phyloP scores from a whole-genome alignment of 2,888 invertebrate species.

The Cheilosia scutellata region DNA sequence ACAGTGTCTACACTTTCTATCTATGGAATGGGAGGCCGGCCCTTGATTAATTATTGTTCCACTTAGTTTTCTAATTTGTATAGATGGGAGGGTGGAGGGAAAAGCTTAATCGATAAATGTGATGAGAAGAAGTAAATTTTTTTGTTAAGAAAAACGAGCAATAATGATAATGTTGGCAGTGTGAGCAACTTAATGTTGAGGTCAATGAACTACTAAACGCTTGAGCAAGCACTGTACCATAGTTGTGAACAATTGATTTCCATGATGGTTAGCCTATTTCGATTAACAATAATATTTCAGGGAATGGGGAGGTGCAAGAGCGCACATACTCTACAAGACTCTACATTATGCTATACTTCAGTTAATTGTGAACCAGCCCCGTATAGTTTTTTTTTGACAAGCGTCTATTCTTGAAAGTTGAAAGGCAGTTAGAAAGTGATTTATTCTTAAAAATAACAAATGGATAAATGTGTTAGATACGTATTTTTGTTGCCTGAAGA shows the following conservation, averaged over 20 bases:
- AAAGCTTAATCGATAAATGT: constrained; percentile 6
- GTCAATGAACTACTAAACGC: constrained; percentile 50
- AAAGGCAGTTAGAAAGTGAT: too few species aligned
- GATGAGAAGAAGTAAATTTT: background rate
- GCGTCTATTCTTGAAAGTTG: too few species aligned
- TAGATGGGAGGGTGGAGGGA: background rate
- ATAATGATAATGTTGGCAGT: background rate
- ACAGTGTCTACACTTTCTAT: constrained; percentile 5
- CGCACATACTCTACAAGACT: too few species aligned
- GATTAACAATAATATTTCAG: background rate
- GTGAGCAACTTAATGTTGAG: constrained; percentile 4
- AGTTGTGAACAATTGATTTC: background rate
- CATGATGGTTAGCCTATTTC: background rate
- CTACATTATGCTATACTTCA: too few species aligned
- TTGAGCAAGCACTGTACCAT: constrained; percentile 32
- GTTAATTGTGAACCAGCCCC: too few species aligned
- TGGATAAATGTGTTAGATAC: too few species aligned
- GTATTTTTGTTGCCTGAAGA: too few species aligned
- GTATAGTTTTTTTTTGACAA: too few species aligned
- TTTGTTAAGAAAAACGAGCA: too few species aligned
- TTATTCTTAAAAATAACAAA: too few species aligned
- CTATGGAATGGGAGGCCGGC: background rate
- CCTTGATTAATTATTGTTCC: constrained; percentile 15
- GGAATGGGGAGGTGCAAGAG: background rate
- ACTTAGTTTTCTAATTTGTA: constrained; percentile 2